Evolutionary conservation across 2,888 invertebrate species (phyloP).

Genomic region (Phasia obesa): DNA sequence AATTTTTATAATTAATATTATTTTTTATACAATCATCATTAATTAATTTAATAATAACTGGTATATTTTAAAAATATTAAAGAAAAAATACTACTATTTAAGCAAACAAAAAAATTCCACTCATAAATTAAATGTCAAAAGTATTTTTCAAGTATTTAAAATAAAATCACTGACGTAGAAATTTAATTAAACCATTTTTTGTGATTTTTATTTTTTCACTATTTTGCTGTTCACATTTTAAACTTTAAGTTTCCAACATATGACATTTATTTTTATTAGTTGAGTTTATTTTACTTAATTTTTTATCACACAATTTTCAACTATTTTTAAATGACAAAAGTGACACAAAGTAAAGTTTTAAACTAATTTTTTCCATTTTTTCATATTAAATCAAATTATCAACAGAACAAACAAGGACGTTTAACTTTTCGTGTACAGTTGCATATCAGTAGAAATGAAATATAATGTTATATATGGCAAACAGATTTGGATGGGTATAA

Average conservation of each 20-base stretch:
- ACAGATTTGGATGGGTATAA: too few species aligned
- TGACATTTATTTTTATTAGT: constrained; percentile 55
- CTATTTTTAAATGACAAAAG: constrained; percentile 56
- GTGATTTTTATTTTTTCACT: background rate
- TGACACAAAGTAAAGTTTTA: constrained; percentile 52
- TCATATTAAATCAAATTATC: constrained; percentile 7
- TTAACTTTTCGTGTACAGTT: too few species aligned
- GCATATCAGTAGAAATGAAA: too few species aligned
- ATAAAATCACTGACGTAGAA: constrained; percentile 41
- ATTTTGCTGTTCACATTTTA: background rate
- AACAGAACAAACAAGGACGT: background rate
- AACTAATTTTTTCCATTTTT: background rate
- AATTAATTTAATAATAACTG: too few species aligned
- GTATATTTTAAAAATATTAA: background rate
- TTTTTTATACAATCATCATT: too few species aligned
- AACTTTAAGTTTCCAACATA: constrained; percentile 34
- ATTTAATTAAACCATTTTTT: constrained; percentile 33
- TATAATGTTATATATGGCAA: too few species aligned
- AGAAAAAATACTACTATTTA: background rate
- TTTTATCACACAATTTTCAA: constrained; percentile 21
- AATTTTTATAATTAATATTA: too few species aligned
- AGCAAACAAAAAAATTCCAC: background rate
- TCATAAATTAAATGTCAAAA: background rate
- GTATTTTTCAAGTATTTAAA: constrained; percentile 21
- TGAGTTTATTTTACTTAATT: constrained; percentile 2